Evolutionary conservation across 2,888 invertebrate species (phyloP), one percentile per base, ranked within the genome.

Genomic region (Nineta flava): DNA sequence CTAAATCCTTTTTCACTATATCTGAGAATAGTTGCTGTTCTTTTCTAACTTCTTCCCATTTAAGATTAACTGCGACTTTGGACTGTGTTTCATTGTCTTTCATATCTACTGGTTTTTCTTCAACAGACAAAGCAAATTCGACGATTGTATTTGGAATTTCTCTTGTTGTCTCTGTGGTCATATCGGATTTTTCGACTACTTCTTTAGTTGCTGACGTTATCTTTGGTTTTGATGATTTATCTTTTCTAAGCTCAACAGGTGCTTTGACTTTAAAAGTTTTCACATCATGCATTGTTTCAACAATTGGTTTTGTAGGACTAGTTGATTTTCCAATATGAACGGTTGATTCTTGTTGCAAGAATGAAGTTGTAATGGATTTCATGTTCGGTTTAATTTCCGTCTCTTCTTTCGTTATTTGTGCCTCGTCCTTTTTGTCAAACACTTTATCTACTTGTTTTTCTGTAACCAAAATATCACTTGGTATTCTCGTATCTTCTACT

Each of bases 31-130:
- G 32, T 35, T 57, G 16, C 10, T 40, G 13, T 57, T 45, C 52
- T 21, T 52, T 48, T 50, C 66, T 63, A 31, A 65, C 53, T 47
- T 54, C 54, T 53, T 64, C 63, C 46, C 61, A 53, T 57, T 59
- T 61, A 54, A 64, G 59, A 6, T 61, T 51, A 16, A 64, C 52
- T 3, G 60, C 56, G 10, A 65, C 59, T 57, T 62, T 62, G 12
- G 66, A 63, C 17, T 55, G 61, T 58, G 70, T 62, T 49, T 62
- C 63, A 0, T 67, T 56, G 50, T 65, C 62, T 56, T 62, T 63
- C n/a, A 55, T 51, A 42, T 60, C 59, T 12, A 68, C 66, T 51
- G 70, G 62, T 57, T 68, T 70, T 51, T 72, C 65, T 52, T 71
- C 68, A 35, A 67, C 53, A 16, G 64, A 61, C 19, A 67, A 53